Evolutionary conservation across 92 coral and sea anemone species (phyloP), one percentile per base, ranked within the genome.

Genomic region (Porites evermanni): DNA sequence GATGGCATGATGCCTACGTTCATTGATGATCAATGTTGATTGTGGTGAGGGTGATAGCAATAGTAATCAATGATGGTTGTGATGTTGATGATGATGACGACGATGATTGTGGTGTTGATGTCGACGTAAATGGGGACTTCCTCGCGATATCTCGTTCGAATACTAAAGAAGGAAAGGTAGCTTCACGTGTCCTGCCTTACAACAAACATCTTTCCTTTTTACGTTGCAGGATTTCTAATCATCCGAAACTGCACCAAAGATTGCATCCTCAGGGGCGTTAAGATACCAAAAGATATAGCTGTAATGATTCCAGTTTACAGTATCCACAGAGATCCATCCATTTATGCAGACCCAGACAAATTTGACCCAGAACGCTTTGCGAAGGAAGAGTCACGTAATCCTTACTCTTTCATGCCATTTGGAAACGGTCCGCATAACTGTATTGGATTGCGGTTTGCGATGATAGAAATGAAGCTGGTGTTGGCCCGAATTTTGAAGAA

Each of bases 381-480:
- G 14, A 89, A 80, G 61, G 91, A 93, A 79, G 84, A 79, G 86
- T 90, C 93, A 87, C 96, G 94, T 81, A 84, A 83, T 68, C 95
- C 93, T 1, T 92, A 89, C 64, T 67, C 87, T n/a, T 91, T 78
- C 78, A 53, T 89, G 38, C 87, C 89, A 2, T 91, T 87, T 84
- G 92, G 94, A 23, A 88, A 89, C 20, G 94, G 94, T 23, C 94
- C 94, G 12, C 94, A 75, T 47, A 88, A 77, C 76, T 91, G 94
- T 69, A 89, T 91, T 64, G 94, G 94, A 26, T 59, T 90, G 95
- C 79, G 96, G 87, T 93, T 93, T 78, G 96, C 96, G 14, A 88
- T 64, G 89, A 83, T 91, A 89, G 91, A 94, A 70, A 94, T 94
- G 87, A 94, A 94, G 68, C 85, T 94, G 23, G 95, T 80, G 12